Percentiles rank a stretch among this genome's conserved stretches.
phyloP scores from a whole-genome alignment of 2,113 vertebrate species.

The Sapayoa aenigma region DNA sequence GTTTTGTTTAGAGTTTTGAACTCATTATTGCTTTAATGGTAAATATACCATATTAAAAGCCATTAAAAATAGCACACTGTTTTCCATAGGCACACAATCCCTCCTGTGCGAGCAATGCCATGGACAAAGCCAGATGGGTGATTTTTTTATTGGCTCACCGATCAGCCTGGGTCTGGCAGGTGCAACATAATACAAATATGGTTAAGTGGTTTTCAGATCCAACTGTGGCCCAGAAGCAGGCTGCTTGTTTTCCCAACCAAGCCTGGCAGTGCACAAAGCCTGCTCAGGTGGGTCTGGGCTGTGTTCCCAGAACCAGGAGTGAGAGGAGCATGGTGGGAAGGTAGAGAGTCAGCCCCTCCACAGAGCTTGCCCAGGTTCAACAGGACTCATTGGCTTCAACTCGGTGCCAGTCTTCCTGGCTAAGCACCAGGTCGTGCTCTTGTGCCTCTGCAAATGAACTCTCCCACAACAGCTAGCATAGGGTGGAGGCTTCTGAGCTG shows the following conservation, averaged over 20 bases:
- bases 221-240: not conserved
- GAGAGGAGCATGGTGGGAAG: not conserved
- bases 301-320: not conserved
- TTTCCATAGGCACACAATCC: not conserved
- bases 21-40: not conserved
- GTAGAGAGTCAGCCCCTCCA: not conserved
- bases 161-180: constrained; percentile 6
- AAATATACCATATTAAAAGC: not conserved
- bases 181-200: not conserved
- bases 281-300: constrained; percentile 28
- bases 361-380: not conserved
- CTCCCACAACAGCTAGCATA: not conserved
- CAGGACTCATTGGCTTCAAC: not conserved
- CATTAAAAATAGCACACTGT: fast-evolving
- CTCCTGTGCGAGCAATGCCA: not conserved
- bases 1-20: not conserved
- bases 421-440: not conserved
- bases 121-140: not conserved
- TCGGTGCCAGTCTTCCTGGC: not conserved
- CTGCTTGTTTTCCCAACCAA: not conserved
- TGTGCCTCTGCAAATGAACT: not conserved
- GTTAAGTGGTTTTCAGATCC: constrained; percentile 20
- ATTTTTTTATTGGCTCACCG: not conserved
- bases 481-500: not conserved
- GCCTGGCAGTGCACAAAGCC: not conserved